Evolutionary conservation across 37 sponge, comb jelly and placozoan species (phyloP), one percentile per base, ranked within the genome.

Genomic region (Tethya wilhelma): DNA sequence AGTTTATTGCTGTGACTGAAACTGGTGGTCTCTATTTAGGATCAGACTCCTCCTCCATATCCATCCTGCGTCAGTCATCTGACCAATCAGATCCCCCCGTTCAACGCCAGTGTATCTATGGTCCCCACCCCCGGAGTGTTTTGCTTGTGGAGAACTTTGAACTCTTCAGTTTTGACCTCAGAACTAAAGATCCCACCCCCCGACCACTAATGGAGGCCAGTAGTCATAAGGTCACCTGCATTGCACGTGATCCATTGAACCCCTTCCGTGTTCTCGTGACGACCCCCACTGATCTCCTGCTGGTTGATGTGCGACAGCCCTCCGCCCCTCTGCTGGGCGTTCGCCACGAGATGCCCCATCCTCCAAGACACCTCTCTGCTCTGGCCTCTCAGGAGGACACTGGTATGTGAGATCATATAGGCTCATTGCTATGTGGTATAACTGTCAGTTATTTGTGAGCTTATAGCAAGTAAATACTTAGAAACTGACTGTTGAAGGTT

Each of bases 221-320:
- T 25, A 23, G 28, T 5, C 62, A 59, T 5, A 38, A 65, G 66
- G 38, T 75, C 38, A 58, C 41, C 5, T 75, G 75, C 12, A 6
- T 34, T 40, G 59, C 77, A 45, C 71, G 19, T 20, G 70, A 74
- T 38, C 77, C 83, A 36, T 36, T 42, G 28, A 49, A 81, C 38
- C 88, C 78, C 5, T 81, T 80, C 77, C 67, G 36, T 32, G 49
- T 88, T 4, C 62, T 75, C 56, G 45, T 88, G 11, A 63, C 72
- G 23, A 88, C 88, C 42, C n/a, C 63, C 20, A 23, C 31, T 20
- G 29, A 55, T 8, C 67, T 88, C 19, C 22, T 88, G 9, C 63
- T 77, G 30, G 9, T 88, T 0, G 88, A 88, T 41, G 6, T 77
- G 32, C 69, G 88, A 20, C 78, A 88, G 56, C 79, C 79, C 0